Conservation (phyloP, 1,140 invertebrate genomes). For the Papilio dardanus region DNA sequence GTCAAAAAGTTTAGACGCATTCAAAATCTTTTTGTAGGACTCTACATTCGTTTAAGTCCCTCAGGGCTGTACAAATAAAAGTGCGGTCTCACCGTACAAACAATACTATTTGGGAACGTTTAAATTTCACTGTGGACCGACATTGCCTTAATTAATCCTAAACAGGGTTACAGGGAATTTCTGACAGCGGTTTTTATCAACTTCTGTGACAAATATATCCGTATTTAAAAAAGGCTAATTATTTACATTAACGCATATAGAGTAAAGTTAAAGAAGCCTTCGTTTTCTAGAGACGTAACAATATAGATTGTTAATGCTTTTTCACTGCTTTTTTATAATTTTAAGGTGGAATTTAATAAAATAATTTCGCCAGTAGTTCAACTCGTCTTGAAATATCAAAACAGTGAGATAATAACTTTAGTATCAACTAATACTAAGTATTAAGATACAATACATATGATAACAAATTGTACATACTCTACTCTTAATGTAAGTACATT, state of each 20-base stretch:
- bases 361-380: too few relatives aligned
- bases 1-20: background rate
- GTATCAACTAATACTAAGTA: too few relatives aligned
- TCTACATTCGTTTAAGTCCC: background rate
- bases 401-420: too few relatives aligned
- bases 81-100: slow-evolving; percentile 8
- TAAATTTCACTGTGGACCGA: slow-evolving; percentile 2
- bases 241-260: background rate
- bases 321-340: too few relatives aligned
- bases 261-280: too few relatives aligned
- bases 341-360: too few relatives aligned
- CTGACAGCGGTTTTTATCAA: background rate
- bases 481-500: background rate
- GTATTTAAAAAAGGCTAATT: background rate
- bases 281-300: too few relatives aligned
- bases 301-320: too few relatives aligned
- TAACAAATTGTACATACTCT: too few relatives aligned
- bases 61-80: slow-evolving; percentile 1
- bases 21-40: background rate
- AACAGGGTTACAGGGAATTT: background rate
- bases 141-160: slow-evolving; percentile 26
- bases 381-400: too few relatives aligned
- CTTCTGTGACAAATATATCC: background rate
- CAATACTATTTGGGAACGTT: slow-evolving; percentile 28
- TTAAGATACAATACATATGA: too few relatives aligned